Percentiles rank a stretch among this genome's conserved stretches.
Evolutionary conservation across 2,888 invertebrate genomes (phyloP).

Genomic region (Melinaea menophilus): DNA sequence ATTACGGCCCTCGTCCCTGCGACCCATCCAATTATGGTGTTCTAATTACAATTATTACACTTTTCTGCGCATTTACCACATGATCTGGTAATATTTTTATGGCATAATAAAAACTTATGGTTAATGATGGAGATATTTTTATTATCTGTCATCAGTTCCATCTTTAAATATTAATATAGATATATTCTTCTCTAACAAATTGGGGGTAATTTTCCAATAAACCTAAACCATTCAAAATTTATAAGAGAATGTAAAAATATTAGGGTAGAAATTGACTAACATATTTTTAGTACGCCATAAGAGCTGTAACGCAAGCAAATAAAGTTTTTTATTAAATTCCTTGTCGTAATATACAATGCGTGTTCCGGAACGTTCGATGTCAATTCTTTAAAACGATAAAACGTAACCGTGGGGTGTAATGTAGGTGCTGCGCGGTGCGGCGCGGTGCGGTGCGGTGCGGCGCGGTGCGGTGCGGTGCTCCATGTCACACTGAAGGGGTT

Average conservation of each 20-base stretch:
- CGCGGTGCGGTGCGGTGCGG: slow-evolving; percentile 46
- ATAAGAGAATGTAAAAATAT: too few relatives aligned
- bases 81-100: slow-evolving; percentile 8
- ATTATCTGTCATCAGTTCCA: too few relatives aligned
- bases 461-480: slow-evolving; percentile 54
- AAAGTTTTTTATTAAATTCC: slow-evolving; percentile 8
- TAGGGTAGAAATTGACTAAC: too few relatives aligned
- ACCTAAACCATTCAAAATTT: too few relatives aligned
- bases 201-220: too few relatives aligned
- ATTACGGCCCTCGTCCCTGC: slow-evolving; percentile 37
- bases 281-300: not conserved
- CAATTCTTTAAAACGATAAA: slow-evolving; percentile 43
- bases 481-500: slow-evolving; percentile 73
- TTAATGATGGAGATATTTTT: too few relatives aligned
- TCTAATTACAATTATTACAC: slow-evolving; percentile 38
- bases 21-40: slow-evolving; percentile 37
- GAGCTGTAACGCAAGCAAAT: not conserved
- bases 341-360: slow-evolving; percentile 6
- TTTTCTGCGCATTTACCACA: slow-evolving; percentile 26
- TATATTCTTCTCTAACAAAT: too few relatives aligned
- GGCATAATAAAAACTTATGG: slow-evolving; percentile 21
- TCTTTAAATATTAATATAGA: too few relatives aligned
- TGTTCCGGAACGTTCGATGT: slow-evolving; percentile 39
- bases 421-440: slow-evolving; percentile 56
- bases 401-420: slow-evolving; percentile 41